Conservation (phyloP, 1,140 invertebrate genomes). For the Sitophilus oryzae region DNA sequence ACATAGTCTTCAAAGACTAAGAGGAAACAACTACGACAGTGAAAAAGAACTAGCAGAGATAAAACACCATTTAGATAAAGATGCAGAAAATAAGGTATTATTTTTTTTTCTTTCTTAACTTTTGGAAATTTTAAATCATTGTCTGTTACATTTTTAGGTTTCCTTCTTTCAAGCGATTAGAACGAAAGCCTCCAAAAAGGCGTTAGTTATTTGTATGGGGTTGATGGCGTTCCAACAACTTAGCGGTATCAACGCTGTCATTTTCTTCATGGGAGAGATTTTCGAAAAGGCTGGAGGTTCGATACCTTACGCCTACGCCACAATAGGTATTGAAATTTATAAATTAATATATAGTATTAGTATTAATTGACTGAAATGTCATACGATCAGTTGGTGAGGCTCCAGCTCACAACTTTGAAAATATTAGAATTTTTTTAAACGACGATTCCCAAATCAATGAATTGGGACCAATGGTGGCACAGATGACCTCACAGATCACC, state of each 20-base stretch:
- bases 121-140: no score
- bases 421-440: no score
- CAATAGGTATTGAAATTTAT: slow-evolving; percentile 52
- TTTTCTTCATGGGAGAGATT: slow-evolving; percentile 54
- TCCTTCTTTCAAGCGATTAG: slow-evolving; percentile 45
- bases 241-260: slow-evolving; percentile 55
- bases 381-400: no score
- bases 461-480: no score
- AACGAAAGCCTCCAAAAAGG: slow-evolving; percentile 47
- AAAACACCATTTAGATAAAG: slow-evolving; percentile 36
- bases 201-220: slow-evolving; percentile 52
- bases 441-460: no score
- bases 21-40: slow-evolving; percentile 61
- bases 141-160: slow-evolving; percentile 24
- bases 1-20: slow-evolving; percentile 58
- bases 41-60: slow-evolving; percentile 53
- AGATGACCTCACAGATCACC: no score
- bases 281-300: slow-evolving; percentile 35
- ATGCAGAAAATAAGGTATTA: slow-evolving; percentile 23
- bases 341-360: not conserved
- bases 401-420: no score
- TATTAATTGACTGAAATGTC: no score
- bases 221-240: slow-evolving; percentile 68
- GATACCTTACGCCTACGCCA: slow-evolving; percentile 51
- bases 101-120: not conserved